A percentile compares a stretch with the other conserved stretches of the same genome.
Conservation (phyloP, 2,797 vertebrate genomes). For the Alca torda region DNA sequence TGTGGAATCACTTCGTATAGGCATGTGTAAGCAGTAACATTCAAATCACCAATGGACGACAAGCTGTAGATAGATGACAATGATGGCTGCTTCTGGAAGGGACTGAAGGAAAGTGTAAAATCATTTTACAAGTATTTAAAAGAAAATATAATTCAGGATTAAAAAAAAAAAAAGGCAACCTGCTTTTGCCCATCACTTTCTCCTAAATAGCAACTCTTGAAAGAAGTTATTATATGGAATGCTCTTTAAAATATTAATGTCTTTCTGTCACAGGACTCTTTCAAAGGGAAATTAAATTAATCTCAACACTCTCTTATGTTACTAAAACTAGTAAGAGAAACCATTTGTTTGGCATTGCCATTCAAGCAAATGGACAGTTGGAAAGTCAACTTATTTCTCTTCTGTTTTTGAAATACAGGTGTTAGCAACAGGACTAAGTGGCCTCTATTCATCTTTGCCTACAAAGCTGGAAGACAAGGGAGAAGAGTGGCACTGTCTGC, state of each 20-base stretch:
- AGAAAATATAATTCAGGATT: not conserved
- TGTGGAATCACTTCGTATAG: not conserved
- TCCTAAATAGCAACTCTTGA: not conserved
- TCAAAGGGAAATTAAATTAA: not conserved
- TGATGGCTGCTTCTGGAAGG: not conserved
- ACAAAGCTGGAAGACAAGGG: conserved; percentile 89
- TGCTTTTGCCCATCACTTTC: not conserved
- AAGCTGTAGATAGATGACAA: not conserved
- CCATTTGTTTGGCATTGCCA: not conserved
- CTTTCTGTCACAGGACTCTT: not conserved
- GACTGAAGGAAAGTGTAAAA: not conserved
- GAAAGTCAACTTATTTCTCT: not conserved
- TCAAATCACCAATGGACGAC: not conserved
- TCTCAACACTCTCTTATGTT: not conserved
- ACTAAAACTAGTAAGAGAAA: not conserved
- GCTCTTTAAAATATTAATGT: not conserved
- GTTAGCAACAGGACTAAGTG: conserved; percentile 94
- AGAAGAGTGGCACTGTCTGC: conserved; percentile 95
- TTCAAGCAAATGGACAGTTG: not conserved
- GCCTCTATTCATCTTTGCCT: conserved; percentile 95
- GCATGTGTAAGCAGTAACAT: not conserved
- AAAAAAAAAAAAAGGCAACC: not conserved
- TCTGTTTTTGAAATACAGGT: conserved; percentile 80
- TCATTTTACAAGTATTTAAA: not conserved
- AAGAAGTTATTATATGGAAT: not conserved